Base-by-base conservation (phyloP, 2,113 vertebrate species). In the Atrichornis clamosus region DNA sequence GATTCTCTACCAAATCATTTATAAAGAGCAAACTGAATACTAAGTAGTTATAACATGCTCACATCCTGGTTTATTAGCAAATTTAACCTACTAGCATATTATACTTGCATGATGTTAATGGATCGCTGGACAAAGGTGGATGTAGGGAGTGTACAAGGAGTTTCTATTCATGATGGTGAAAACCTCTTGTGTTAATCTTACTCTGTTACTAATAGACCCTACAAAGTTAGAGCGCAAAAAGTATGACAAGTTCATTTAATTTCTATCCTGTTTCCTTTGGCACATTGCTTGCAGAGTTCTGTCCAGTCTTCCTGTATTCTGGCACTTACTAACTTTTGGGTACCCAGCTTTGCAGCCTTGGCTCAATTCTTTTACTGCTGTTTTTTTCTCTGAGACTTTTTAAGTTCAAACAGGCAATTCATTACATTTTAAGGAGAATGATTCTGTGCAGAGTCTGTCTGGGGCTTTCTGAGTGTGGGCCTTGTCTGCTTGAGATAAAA, bases 1-100 rank as follows among this genome's bases (percentile, higher is more conserved):
- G 95, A 94, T 90, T 92, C 90, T 95, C 76, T 75, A 95, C 85
- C 89, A 90, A 84, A 90, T 93, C 9, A 93, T 92, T 95, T 96
- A 74, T 70, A 79, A 92, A 95, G 55, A 93, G 68, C 79, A 95
- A 92, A 94, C 93, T 87, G 95, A 96, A 94, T 95, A 49, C 92
- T 92, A 92, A 95, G 83, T 89, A 78, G 64, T 44, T 87, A 33
- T 86, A 96, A 89, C n/a, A 41, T 24, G 21, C 76, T 96, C 73
- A 84, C 28, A 70, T 67, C 60, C 76, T 88, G 65, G 49, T 92
- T 92, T 93, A 81, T 87, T 84, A 92, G 58, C 37, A 72, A 59
- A 84, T 92, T 75, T 90, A 88, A 87, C 56, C 49, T 86, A n/a
- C 39, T 64, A 37, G 30, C 0, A 4, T 67, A 10, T 69, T 60